Evolutionary conservation across 2,113 vertebrate genomes (phyloP).

Genomic region (Alaudala cheleensis): DNA sequence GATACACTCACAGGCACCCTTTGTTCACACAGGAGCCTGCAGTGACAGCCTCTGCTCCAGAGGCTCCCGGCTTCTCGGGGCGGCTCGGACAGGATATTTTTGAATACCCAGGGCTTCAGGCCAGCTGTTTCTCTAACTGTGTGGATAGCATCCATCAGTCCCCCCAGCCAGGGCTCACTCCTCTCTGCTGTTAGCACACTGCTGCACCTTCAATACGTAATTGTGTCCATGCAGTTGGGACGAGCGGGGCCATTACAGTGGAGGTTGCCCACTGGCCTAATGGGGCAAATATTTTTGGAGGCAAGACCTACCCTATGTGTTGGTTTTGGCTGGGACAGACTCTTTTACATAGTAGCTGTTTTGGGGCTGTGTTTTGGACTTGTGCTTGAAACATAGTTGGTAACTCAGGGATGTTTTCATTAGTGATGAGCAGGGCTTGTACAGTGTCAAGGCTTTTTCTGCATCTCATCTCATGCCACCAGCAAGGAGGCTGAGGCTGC

Average conservation of each 20-base stretch:
- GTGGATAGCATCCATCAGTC: not conserved
- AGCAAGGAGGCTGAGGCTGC: not conserved
- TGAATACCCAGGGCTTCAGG: not conserved
- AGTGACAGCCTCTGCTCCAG: not conserved
- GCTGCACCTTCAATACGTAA: not conserved
- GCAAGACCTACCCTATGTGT: not conserved
- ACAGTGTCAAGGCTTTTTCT: not conserved
- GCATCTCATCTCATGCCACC: not conserved
- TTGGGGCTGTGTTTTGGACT: not conserved
- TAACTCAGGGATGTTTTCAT: not conserved
- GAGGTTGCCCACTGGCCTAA: not conserved
- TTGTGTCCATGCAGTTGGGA: fast-evolving
- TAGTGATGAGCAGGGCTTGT: not conserved
- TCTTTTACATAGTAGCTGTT: not conserved
- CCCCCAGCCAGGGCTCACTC: fast-evolving
- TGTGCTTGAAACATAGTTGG: not conserved
- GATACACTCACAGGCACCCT: not conserved
- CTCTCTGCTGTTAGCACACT: not conserved
- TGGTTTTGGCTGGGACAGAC: not conserved
- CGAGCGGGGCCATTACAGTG: not conserved
- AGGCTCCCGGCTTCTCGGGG: fast-evolving
- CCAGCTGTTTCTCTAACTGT: not conserved
- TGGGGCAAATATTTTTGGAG: not conserved
- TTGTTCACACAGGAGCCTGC: not conserved
- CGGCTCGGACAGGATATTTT: not conserved